These are phyloP conservation scores for Ctenodactylus gundi DNA, from an alignment of 2,113 vertebrate species.

Conservation along the genomic window DNA sequence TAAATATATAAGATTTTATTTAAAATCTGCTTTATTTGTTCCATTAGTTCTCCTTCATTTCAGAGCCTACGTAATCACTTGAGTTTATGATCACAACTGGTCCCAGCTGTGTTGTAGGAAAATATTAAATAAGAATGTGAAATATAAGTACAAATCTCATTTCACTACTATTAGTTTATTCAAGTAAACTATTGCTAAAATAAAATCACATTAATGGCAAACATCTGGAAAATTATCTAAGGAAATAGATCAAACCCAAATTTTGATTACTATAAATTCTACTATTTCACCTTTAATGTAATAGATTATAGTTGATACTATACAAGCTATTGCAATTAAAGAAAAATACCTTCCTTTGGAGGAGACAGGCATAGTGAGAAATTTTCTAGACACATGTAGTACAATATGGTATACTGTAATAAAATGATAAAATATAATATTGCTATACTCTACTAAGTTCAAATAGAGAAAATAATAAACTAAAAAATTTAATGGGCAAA, in stretches of 20 bases:
- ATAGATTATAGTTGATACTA: not conserved
- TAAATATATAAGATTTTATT: conserved; percentile 70
- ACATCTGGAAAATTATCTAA: not conserved
- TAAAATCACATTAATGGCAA: conserved; percentile 6
- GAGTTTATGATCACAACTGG: conserved; percentile 59
- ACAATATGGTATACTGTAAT: not conserved
- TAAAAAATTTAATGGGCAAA: too few species aligned
- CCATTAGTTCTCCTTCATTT: conserved; percentile 72
- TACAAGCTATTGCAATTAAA: not conserved
- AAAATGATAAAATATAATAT: not conserved
- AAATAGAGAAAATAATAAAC: not conserved
- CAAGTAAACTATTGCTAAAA: conserved; percentile 4
- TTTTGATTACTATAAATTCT: conserved; percentile 27
- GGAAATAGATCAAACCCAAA: not conserved
- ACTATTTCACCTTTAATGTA: conserved; percentile 44
- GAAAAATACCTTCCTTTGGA: conserved; percentile 33
- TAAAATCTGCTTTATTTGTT: conserved; percentile 49
- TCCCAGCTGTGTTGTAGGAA: conserved; percentile 63
- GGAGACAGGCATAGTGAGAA: not conserved
- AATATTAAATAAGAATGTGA: conserved; percentile 55
- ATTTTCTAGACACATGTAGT: not conserved
- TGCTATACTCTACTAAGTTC: not conserved
- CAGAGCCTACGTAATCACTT: conserved; percentile 66
- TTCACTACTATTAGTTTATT: conserved; percentile 7
- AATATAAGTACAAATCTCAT: conserved; percentile 46